A percentile compares a stretch with the other conserved stretches of the same genome.
Evolutionary conservation across 2,888 invertebrate genomes (phyloP).

Genomic region (Cancer borealis): DNA sequence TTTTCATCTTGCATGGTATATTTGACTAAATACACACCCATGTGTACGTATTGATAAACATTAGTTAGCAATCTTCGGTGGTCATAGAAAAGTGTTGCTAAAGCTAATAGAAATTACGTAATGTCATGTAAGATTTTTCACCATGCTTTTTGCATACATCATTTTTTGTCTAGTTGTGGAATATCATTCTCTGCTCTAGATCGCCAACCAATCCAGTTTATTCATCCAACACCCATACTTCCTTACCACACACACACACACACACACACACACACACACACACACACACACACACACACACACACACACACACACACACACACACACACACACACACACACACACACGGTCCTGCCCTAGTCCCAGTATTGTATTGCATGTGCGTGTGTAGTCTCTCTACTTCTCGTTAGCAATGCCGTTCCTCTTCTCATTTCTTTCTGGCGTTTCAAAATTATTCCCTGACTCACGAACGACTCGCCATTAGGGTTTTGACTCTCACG

Average conservation of each 20-base stretch:
- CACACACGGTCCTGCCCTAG: background rate
- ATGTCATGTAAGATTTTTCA: background rate
- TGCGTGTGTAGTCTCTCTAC: conserved; percentile 25
- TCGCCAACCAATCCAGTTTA: background rate
- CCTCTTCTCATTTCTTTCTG: conserved; percentile 5
- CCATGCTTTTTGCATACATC: background rate
- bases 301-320: background rate
- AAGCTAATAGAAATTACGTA: background rate
- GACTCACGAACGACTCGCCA: conserved; percentile 10
- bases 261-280: conserved; percentile 3
- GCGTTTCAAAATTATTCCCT: background rate
- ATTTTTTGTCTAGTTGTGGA: background rate
- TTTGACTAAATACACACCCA: background rate
- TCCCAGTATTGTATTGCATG: background rate
- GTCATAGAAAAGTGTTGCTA: background rate
- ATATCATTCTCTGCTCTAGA: background rate
- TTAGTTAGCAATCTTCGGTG: background rate
- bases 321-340: conserved; percentile 52
- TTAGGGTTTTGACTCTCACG: background rate
- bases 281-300: conserved; percentile 48
- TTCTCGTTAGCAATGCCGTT: conserved; percentile 2
- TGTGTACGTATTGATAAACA: background rate
- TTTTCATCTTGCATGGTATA: conserved; percentile 28
- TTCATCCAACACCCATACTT: background rate
- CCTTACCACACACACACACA: conserved; percentile 13